Conservation (phyloP, 2,797 vertebrate species). For the Falco cherrug region DNA sequence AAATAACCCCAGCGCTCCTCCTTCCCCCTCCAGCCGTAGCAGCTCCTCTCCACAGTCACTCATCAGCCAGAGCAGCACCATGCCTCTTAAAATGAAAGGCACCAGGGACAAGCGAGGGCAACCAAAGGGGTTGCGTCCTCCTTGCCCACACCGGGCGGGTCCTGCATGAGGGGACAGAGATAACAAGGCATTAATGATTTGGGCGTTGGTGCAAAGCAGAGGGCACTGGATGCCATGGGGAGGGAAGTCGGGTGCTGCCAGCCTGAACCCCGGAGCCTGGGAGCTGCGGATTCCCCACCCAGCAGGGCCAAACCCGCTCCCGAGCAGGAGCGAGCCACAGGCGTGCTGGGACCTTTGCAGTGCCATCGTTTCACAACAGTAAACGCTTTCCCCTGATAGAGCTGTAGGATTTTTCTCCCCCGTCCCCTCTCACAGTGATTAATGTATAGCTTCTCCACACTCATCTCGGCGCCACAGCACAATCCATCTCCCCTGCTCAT, state of each 20-base stretch:
- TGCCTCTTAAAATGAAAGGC: neutral
- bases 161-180: rapidly evolving
- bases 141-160: neutral
- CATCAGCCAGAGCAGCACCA: neutral
- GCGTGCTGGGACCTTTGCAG: neutral
- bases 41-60: rapidly evolving
- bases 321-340: rapidly evolving
- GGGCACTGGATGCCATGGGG: too few relatives aligned
- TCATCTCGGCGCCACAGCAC: neutral
- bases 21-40: neutral
- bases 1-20: rapidly evolving
- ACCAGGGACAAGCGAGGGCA: neutral
- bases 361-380: neutral
- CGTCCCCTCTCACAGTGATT: neutral
- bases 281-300: neutral
- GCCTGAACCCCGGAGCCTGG: neutral
- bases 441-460: neutral
- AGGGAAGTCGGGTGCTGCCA: neutral
- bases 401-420: neutral
- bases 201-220: rapidly evolving
- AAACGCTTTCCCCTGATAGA: neutral
- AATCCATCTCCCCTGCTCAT: neutral
- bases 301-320: neutral
- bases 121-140: rapidly evolving
- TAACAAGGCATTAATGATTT: neutral